A percentile compares a stretch with the other conserved stretches of the same genome.
Evolutionary conservation across 2,888 invertebrate species (phyloP).

Genomic region (Quadroppia sp.): DNA sequence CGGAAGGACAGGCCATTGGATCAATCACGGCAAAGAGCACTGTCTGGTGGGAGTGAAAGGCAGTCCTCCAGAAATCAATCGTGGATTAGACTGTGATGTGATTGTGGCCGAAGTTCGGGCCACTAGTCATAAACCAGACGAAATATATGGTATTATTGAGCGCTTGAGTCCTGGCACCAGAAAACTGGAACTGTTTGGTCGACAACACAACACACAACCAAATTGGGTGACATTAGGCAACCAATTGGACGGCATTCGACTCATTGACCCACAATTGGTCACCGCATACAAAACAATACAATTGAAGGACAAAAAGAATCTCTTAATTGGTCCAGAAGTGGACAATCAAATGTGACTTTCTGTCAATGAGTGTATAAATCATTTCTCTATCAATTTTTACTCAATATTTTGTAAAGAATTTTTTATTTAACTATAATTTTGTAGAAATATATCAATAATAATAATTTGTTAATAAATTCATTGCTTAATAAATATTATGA

Average conservation of each 20-base stretch:
- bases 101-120: slow-evolving; percentile 97
- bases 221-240: slow-evolving; percentile 96
- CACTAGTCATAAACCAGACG: slow-evolving; percentile 96
- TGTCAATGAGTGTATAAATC: too few relatives aligned
- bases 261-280: slow-evolving; percentile 86
- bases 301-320: too few relatives aligned
- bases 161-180: slow-evolving; percentile 91
- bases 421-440: too few relatives aligned
- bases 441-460: too few relatives aligned
- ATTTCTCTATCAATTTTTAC: too few relatives aligned
- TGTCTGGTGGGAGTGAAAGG: slow-evolving; percentile 97
- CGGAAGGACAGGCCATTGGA: slow-evolving; percentile 95
- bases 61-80: slow-evolving; percentile 79
- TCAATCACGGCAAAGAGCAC: slow-evolving; percentile 98
- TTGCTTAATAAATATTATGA: background rate
- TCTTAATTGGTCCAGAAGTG: too few relatives aligned
- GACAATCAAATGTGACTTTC: too few relatives aligned
- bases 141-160: slow-evolving; percentile 96
- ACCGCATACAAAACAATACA: slow-evolving; percentile 81
- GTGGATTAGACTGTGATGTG: slow-evolving; percentile 94
- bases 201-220: slow-evolving; percentile 95
- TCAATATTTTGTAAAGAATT: too few relatives aligned
- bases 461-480: too few relatives aligned
- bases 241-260: slow-evolving; percentile 88
- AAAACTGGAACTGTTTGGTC: slow-evolving; percentile 93